Percentiles rank a stretch among this genome's conserved stretches.
Conservation (phyloP, 2,797 vertebrate genomes). For the Mormyrops boulengeri region DNA sequence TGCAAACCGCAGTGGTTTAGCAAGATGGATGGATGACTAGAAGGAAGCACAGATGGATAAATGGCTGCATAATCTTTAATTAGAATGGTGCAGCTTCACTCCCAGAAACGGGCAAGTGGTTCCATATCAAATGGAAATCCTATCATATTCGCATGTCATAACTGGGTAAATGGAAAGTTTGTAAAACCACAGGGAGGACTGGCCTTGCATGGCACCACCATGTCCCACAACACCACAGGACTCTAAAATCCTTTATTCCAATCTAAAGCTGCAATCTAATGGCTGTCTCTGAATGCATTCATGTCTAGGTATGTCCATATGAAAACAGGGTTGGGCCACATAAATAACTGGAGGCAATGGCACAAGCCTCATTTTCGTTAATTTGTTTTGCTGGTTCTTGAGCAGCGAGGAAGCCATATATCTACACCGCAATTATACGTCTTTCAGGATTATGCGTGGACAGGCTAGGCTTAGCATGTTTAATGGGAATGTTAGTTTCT, state of each 20-base stretch:
- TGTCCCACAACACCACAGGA: slow-evolving; percentile 2
- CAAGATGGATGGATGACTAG: neutral
- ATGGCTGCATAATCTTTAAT: neutral
- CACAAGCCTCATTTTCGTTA: slow-evolving; percentile 64
- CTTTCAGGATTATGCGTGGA: slow-evolving; percentile 64
- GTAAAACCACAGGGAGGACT: slow-evolving; percentile 15
- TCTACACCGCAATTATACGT: slow-evolving; percentile 66
- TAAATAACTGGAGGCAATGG: slow-evolving; percentile 47
- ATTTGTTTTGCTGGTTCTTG: slow-evolving; percentile 45
- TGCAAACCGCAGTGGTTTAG: neutral
- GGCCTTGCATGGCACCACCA: neutral
- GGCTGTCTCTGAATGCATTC: slow-evolving; percentile 10
- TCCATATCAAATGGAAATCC: neutral
- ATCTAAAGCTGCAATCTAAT: slow-evolving; percentile 10
- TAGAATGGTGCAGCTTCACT: neutral
- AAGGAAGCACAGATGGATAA: neutral
- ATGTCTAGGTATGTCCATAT: slow-evolving; percentile 46
- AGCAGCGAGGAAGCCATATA: slow-evolving; percentile 63
- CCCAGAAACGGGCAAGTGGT: neutral
- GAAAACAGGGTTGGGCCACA: slow-evolving; percentile 53
- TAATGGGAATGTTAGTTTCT: slow-evolving; percentile 74
- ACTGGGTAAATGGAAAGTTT: slow-evolving; percentile 26
- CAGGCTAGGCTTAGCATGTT: slow-evolving; percentile 52
- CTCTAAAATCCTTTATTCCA: slow-evolving; percentile 26
- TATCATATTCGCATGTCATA: neutral